Percentiles rank a stretch among this genome's conserved stretches.
phyloP scores from a whole-genome alignment of 2,797 vertebrate genomes.

The Neosilurus mollespiculum region DNA sequence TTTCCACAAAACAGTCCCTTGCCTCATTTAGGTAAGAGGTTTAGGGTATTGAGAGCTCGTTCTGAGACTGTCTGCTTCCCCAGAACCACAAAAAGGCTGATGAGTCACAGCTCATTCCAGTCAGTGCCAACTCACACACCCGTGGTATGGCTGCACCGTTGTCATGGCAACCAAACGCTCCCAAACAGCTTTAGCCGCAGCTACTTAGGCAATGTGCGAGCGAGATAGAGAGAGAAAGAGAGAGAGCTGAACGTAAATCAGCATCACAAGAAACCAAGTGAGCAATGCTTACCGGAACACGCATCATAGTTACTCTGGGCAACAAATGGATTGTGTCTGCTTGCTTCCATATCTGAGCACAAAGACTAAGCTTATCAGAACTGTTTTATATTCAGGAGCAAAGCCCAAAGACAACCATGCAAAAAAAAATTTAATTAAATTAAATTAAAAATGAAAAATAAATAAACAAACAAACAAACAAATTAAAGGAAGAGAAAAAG shows the following conservation, averaged over 20 bases:
- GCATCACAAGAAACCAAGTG: constrained; percentile 1
- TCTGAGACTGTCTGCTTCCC: constrained; percentile 48
- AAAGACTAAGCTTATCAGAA: constrained; percentile 14
- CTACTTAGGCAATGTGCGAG: background rate
- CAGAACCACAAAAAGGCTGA: constrained; percentile 55
- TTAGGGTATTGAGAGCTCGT: constrained; percentile 12
- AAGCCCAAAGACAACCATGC: background rate
- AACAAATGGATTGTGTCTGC: constrained; percentile 7
- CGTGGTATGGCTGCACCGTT: constrained; percentile 51
- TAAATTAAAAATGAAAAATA: too few species aligned
- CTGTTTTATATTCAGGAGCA: background rate
- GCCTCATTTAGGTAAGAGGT: background rate
- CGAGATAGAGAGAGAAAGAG: constrained; percentile 46
- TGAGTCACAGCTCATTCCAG: constrained; percentile 70
- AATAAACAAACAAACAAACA: too few species aligned
- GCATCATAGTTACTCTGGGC: constrained; percentile 19
- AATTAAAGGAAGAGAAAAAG: too few species aligned
- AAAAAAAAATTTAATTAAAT: too few species aligned
- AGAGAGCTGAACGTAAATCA: constrained; percentile 37
- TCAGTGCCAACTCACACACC: constrained; percentile 56
- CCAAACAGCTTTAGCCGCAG: constrained; percentile 42
- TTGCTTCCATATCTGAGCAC: background rate
- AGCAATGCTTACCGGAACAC: constrained; percentile 1
- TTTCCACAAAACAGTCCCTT: background rate
- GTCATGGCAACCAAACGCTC: constrained; percentile 72